Evolutionary conservation across 1,140 invertebrate genomes (phyloP).

Genomic region (Tribolium castaneum): DNA sequence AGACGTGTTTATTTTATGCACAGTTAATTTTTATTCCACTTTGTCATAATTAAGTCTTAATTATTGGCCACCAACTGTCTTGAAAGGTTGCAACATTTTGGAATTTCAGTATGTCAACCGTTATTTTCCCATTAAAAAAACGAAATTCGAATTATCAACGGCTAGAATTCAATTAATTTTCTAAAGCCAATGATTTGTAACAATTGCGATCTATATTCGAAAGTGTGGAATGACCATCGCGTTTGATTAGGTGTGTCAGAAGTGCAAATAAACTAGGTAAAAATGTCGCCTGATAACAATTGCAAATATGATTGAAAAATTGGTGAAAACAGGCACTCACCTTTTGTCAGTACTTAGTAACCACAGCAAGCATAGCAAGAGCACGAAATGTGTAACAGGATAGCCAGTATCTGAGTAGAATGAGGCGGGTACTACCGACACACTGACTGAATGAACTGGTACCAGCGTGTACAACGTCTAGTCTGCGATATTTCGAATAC

Average conservation of each 20-base stretch:
- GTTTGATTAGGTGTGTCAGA: no score
- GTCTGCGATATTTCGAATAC: slow-evolving; percentile 33
- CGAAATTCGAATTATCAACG: neutral
- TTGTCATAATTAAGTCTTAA: neutral
- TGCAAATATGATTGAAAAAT: neutral
- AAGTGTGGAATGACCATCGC: no score
- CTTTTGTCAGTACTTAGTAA: neutral
- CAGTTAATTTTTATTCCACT: neutral
- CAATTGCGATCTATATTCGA: no score
- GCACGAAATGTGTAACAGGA: slow-evolving; percentile 27
- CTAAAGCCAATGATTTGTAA: no score
- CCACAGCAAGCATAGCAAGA: neutral
- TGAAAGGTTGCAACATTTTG: neutral
- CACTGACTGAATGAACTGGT: slow-evolving; percentile 60
- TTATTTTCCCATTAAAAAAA: neutral
- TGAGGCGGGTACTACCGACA: slow-evolving; percentile 51
- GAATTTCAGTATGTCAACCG: neutral
- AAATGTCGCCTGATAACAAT: neutral
- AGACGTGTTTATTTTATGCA: neutral
- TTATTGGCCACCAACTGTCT: neutral
- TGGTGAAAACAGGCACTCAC: neutral
- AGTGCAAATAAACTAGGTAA: neutral
- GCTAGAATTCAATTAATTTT: no score
- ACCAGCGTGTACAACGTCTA: slow-evolving; percentile 25
- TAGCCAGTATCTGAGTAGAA: slow-evolving; percentile 27